Base-by-base conservation (phyloP, 1,140 invertebrate genomes). In the Rhynchophorus ferrugineus region DNA sequence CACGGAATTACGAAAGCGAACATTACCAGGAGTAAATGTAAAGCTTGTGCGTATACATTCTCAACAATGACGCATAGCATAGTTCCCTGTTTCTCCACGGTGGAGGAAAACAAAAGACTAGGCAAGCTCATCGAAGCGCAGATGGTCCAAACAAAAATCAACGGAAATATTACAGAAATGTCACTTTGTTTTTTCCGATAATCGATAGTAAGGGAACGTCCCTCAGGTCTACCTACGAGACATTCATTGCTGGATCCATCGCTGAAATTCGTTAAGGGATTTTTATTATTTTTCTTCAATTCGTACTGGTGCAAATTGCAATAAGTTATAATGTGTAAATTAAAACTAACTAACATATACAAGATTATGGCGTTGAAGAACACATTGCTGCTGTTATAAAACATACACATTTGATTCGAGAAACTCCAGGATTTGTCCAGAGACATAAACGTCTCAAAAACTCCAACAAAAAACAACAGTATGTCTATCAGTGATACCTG, bases 111-210 rank as follows among this genome's bases (percentile, higher is more conserved):
- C 3, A 60, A 62, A 55, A 74, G 76, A 49, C 76, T 70, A 8
- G 77, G 77, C 44, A 79, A 67, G 59, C 76, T 76, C 8, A 78
- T 53, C 2, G 76, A 78, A 7, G 70, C 61, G 42, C 75, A 69
- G 24, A 76, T 54, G 34, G 77, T 69, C 76, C 76, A 78, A 33
- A 78, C 67, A 48, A 78, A 73, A 36, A 74, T 59, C 19, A 64
- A 65, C 1, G 77, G 77, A 46, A 73, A 65, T 3, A 73, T 60
- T 3, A 77, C 69, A 9, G 71, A 68, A 21, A 78, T 61, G 54
- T 61, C 64, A 3, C 59, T 66, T 33, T 71, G 66, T 13, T 63
- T 57, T 24, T 71, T 61, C 29, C 69, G 54, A 45, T 75, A 75
- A 50, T 75, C 71, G 7, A 75, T 66, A 46, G 70, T 72, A 61